Percentiles rank a stretch among this genome's conserved stretches.
Evolutionary conservation across 2,888 invertebrate genomes (phyloP).

Genomic region (Vannuccia rotundouncinata): DNA sequence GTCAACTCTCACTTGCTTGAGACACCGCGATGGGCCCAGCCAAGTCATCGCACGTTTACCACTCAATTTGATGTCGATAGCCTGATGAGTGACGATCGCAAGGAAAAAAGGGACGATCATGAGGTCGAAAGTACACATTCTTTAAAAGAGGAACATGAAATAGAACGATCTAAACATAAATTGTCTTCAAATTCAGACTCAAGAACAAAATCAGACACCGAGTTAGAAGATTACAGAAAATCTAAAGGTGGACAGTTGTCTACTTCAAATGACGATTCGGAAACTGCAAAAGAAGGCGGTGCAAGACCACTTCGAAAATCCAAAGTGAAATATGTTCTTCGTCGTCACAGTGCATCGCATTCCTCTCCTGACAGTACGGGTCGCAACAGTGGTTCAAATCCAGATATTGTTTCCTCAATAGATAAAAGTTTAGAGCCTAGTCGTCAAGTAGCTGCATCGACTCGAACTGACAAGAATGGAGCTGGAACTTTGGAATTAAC

Average conservation of each 20-base stretch:
- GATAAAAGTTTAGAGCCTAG: background rate
- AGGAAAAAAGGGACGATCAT: background rate
- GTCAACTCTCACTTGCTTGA: background rate
- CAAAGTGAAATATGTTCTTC: background rate
- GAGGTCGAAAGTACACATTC: background rate
- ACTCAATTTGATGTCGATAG: background rate
- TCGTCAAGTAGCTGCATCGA: background rate
- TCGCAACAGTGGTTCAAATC: background rate
- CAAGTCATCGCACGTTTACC: background rate
- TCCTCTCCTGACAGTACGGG: background rate
- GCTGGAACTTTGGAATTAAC: slow-evolving; percentile 30
- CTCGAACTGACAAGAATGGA: background rate
- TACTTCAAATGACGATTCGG: no score
- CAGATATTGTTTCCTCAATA: background rate
- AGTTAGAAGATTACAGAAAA: background rate
- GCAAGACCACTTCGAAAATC: background rate
- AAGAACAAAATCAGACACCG: background rate
- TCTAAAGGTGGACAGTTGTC: background rate
- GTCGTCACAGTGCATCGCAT: background rate
- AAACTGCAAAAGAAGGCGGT: background rate
- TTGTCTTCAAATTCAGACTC: background rate
- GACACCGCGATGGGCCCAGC: background rate
- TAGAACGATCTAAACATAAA: background rate
- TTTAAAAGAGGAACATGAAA: no score
- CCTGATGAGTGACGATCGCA: background rate